Conservation (phyloP, 2,113 vertebrate genomes). For the Syngnathus floridae region DNA sequence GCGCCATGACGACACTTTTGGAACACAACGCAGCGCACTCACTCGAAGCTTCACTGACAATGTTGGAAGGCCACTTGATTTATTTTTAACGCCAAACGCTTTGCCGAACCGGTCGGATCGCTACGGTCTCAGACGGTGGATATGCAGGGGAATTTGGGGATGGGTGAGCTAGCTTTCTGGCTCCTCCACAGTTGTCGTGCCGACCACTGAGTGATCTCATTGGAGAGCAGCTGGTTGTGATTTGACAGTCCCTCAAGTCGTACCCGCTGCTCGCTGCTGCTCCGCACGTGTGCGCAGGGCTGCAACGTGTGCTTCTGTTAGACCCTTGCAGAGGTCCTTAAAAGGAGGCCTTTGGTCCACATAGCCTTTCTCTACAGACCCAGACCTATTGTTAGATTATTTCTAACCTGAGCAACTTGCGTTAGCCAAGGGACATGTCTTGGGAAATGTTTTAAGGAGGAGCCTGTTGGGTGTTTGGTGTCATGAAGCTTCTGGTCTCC, state of each 20-base stretch:
- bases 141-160: neutral
- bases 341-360: neutral
- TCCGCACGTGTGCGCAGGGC: slow-evolving; percentile 6
- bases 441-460: too few species aligned
- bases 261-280: slow-evolving; percentile 16
- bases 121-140: neutral
- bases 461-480: slow-evolving; percentile 24
- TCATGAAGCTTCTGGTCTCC: slow-evolving; percentile 4
- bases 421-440: too few species aligned
- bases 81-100: neutral
- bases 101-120: neutral
- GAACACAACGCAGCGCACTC: neutral
- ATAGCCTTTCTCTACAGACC: neutral
- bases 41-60: neutral
- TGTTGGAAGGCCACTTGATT: neutral
- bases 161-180: slow-evolving; percentile 4
- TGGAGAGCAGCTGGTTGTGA: slow-evolving; percentile 53
- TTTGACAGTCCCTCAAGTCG: slow-evolving; percentile 21
- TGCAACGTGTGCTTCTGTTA: neutral
- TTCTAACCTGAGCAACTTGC: neutral
- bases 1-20: slow-evolving; percentile 4
- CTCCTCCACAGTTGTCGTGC: neutral
- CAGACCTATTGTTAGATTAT: neutral
- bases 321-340: neutral
- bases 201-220: slow-evolving; percentile 21